Evolutionary conservation across 2,888 invertebrate genomes (phyloP), one percentile per base, ranked within the genome.

Genomic region (Laspeyria flexula): DNA sequence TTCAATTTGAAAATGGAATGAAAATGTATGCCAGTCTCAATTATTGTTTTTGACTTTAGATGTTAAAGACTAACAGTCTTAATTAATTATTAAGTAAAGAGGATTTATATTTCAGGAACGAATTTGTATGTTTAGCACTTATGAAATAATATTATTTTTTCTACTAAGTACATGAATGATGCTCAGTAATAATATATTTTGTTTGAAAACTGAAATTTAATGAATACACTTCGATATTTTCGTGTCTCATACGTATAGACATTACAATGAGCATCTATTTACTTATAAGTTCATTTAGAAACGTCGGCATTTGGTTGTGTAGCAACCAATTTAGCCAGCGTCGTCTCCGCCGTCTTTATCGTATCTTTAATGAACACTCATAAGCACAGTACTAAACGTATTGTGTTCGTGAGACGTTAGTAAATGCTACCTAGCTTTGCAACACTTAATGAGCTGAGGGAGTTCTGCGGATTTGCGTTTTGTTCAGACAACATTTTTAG

Each of bases 311-410:
- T 59, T 23, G 45, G 60, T 38, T 40, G 59, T 65, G 63, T 65
- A 76, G 74, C 81, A 88, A 87, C 81, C 86, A 88, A 86, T 88
- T 86, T 82, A 84, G 76, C 72, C 81, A 56, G 55, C 69, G 83
- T 75, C 79, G 75, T 66, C 77, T 73, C 81, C 84, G 81, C 79
- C 86, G 90, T 88, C 90, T 89, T 90, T 89, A 90, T 89, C 86
- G 88, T 90, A 91, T 91, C 91, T 91, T 89, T 90, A 90, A 90
- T 86, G 90, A 90, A 92, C 91, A 92, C 86, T 91, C 91, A 85
- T 89, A 90, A 91, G 86, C 88, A 75, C 79, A 79, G 81, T 84
- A 80, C 83, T 90, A 86, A 86, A 77, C 80, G 83, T 84, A 86
- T 85, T 87, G 89, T 83, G 79, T 76, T 56, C 74, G 70, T 73